phyloP scores from a whole-genome alignment of 2,113 vertebrate genomes.

The Panurus biarmicus region DNA sequence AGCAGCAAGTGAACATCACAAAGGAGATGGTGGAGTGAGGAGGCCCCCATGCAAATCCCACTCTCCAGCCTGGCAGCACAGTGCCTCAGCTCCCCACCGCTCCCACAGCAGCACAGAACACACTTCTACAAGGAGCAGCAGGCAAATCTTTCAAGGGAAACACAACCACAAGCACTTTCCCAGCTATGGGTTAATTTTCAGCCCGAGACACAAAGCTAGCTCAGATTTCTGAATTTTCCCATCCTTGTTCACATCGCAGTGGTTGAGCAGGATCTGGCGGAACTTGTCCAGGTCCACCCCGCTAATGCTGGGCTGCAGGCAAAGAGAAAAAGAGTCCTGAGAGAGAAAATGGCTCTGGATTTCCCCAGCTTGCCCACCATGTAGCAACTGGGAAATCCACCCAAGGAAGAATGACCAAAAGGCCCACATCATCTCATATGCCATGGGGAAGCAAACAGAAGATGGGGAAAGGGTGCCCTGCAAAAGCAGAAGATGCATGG shows the following conservation, averaged over 20 bases:
- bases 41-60: background rate
- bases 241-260: slow-evolving; percentile 92
- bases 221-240: slow-evolving; percentile 96
- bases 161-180: background rate
- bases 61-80: rapidly evolving
- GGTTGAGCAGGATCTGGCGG: slow-evolving; percentile 80
- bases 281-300: slow-evolving; percentile 88
- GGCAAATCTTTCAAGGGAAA: slow-evolving; percentile 9
- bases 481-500: background rate
- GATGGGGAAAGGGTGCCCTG: background rate
- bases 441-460: background rate
- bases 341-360: background rate
- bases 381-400: background rate
- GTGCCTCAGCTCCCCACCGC: background rate
- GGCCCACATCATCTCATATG: background rate
- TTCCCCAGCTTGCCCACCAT: background rate
- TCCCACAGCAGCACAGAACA: background rate
- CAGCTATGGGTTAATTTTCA: slow-evolving; percentile 75
- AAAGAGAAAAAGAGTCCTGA: background rate
- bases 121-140: background rate
- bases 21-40: background rate
- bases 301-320: slow-evolving; percentile 84
- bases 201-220: slow-evolving; percentile 87
- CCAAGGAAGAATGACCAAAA: background rate
- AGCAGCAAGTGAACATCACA: background rate